Base-by-base conservation (phyloP, 2,797 vertebrate species). In the Dermochelys coriacea region DNA sequence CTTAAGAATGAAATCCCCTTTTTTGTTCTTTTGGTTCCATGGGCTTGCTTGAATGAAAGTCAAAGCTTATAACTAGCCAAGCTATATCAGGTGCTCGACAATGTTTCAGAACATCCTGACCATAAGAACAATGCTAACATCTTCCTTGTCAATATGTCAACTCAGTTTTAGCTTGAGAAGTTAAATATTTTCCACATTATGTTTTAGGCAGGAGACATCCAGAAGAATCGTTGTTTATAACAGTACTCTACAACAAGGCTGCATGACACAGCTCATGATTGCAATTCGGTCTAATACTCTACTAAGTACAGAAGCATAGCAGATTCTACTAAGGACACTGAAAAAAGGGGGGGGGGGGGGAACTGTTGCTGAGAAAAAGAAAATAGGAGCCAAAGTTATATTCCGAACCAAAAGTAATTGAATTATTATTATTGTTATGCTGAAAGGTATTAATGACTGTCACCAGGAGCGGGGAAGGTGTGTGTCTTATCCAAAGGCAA, bases 11-110 rank as follows among this genome's bases (percentile, higher is more conserved):
- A 93, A 82, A 93, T 89, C 61, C 59, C 18, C 21, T 12, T 78
- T 91, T 91, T 89, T 61, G 74, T 88, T 90, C 90, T 77, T 90
- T 82, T 19, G 80, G 75, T 87, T 90, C 61, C 61, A 91, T 57
- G 59, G 91, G 84, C 52, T 94, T 96, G 90, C 29, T 75, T 50
- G 78, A 93, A 90, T 90, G 87, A 88, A 94, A 95, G 80, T 9
- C 25, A 84, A 71, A 91, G 77, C 15, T 94, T 94, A 55, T 90
- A 95, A 94, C 95, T 92, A 96, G 93, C 84, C 86, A 88, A 50
- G 15, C n/a, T 95, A 54, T 87, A 55, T 91, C 75, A 91, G 85
- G 88, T 84, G 27, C 41, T 88, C 54, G 86, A 80, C 61, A 97
- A 94, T 68, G 45, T 37, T 75, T 55, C 6, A 86, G 82, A 86